Conservation (phyloP, 1,140 invertebrate species). For the Paralvinella palmiformis region DNA sequence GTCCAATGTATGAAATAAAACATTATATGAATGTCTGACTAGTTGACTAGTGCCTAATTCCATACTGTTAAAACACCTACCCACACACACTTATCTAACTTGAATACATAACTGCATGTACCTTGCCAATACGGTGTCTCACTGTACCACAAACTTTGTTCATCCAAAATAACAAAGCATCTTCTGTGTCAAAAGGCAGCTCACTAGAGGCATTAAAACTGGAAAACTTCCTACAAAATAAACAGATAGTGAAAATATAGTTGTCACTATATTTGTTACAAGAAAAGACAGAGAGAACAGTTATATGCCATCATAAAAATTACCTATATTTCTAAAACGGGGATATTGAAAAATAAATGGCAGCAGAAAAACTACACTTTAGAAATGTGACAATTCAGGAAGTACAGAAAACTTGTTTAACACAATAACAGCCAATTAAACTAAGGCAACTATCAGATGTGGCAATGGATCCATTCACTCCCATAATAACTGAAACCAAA, state of each 20-base stretch:
- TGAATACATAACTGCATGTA: too few relatives aligned
- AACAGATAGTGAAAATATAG: conserved; percentile 8
- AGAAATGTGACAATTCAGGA: not conserved
- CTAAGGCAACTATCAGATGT: too few relatives aligned
- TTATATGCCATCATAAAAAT: not conserved
- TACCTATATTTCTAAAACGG: not conserved
- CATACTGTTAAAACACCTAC: too few relatives aligned
- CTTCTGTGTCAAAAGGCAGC: conserved; percentile 69
- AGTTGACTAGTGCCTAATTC: too few relatives aligned
- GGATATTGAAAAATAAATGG: not conserved
- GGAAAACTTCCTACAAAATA: conserved; percentile 46
- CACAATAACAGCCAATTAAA: not conserved
- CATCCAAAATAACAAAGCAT: conserved; percentile 84
- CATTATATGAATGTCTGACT: too few relatives aligned
- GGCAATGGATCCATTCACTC: too few relatives aligned
- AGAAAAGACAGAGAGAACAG: not conserved
- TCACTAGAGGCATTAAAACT: conserved; percentile 52
- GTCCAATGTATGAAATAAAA: too few relatives aligned
- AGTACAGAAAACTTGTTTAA: not conserved
- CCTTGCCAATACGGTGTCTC: too few relatives aligned
- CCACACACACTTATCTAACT: too few relatives aligned
- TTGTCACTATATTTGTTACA: not conserved
- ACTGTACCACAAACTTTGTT: conserved; percentile 79
- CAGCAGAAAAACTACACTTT: not conserved
- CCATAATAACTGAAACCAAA: too few relatives aligned